These are phyloP conservation scores for Bombus difficillimus DNA, from an alignment of 1,140 invertebrate species.

Conservation along the genomic window DNA sequence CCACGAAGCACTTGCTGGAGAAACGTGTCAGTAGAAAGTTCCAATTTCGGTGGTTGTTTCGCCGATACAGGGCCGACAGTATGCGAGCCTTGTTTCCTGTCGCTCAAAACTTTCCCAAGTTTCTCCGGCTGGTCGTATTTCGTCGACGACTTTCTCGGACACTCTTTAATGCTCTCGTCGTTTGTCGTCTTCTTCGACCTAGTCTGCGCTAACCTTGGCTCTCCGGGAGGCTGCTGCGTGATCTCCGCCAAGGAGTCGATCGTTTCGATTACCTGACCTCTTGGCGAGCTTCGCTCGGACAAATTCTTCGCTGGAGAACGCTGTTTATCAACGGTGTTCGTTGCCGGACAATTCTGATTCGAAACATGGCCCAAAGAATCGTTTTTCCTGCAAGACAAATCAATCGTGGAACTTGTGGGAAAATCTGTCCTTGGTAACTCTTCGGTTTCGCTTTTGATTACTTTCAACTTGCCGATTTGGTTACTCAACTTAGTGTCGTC, in stretches of 20 bases:
- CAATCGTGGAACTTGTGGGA: no score
- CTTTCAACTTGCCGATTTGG: not conserved
- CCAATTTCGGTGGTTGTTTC: constrained; percentile 22
- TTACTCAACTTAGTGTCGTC: not conserved
- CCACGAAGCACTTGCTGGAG: not conserved
- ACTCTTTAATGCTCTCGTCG: no score
- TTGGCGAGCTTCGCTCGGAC: no score
- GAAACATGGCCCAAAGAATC: not conserved
- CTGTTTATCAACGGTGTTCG: not conserved
- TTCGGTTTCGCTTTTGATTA: constrained; percentile 29
- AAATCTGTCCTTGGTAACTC: not conserved
- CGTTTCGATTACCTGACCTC: not conserved
- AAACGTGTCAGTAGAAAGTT: constrained; percentile 28
- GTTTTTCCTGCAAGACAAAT: not conserved
- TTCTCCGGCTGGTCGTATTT: not conserved
- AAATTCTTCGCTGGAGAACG: not conserved
- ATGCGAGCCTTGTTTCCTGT: not conserved
- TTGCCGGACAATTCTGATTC: not conserved
- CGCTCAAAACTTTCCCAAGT: not conserved
- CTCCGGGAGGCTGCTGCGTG: not conserved
- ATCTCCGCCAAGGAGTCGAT: not conserved
- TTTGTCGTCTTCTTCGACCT: not conserved
- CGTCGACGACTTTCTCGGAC: not conserved
- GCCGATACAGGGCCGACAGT: not conserved
- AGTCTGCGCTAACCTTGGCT: constrained; percentile 4